phyloP scores from a whole-genome alignment of 2,888 invertebrate species.

The Ischnura elegans region DNA sequence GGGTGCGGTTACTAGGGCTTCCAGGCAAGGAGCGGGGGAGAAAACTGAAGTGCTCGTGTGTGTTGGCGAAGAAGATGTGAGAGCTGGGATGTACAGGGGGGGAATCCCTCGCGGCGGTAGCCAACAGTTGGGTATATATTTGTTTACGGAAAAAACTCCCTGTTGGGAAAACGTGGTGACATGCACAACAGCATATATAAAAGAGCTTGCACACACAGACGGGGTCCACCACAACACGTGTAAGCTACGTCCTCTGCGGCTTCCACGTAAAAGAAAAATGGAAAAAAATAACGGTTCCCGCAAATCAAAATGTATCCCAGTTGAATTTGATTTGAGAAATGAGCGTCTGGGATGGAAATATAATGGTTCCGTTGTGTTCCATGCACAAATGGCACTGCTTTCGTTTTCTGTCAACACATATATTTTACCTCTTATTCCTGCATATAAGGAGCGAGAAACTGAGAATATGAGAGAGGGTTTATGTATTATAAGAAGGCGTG shows the following conservation, averaged over 20 bases:
- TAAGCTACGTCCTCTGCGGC: not conserved
- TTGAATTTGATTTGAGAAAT: not conserved
- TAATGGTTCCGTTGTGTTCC: no score
- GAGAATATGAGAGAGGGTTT: no score
- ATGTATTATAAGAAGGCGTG: no score
- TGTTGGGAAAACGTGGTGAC: not conserved
- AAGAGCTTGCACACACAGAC: not conserved
- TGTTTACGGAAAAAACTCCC: not conserved
- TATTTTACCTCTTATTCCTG: no score
- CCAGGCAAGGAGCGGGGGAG: not conserved
- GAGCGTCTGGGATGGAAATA: not conserved
- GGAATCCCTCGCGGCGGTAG: no score
- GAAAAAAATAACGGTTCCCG: not conserved
- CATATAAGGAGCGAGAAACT: no score
- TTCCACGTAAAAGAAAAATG: not conserved
- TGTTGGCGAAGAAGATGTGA: no score
- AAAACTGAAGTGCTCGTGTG: not conserved
- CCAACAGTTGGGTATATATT: not conserved
- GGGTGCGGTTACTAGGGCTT: not conserved
- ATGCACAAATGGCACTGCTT: no score
- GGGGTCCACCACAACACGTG: not conserved
- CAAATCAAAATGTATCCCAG: not conserved
- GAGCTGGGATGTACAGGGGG: not conserved
- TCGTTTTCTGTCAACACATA: no score
- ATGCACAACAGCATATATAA: not conserved